phyloP scores from a whole-genome alignment of 2,113 vertebrate genomes.

The Odontesthes bonariensis region DNA sequence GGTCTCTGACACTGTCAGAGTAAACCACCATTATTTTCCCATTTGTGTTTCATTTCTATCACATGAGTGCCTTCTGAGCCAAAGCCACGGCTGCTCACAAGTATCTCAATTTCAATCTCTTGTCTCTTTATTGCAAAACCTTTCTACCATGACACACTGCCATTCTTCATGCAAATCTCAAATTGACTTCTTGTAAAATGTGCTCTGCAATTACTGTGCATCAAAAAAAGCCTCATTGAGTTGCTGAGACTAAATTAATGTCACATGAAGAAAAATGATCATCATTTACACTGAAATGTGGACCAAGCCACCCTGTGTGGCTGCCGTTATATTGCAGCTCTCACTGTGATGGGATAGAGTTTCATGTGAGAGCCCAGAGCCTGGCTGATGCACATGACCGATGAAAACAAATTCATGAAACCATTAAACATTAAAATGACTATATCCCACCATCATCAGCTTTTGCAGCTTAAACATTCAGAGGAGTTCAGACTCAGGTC shows the following conservation, averaged over 20 bases:
- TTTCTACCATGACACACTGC: constrained; percentile 62
- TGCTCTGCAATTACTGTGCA: constrained; percentile 71
- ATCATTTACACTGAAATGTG: constrained; percentile 47
- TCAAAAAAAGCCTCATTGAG: constrained; percentile 56
- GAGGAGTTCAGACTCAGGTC: constrained; percentile 41
- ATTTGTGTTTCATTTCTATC: constrained; percentile 66
- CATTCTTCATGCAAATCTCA: constrained; percentile 73
- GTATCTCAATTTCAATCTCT: constrained; percentile 71
- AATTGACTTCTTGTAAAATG: constrained; percentile 79
- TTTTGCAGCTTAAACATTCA: constrained; percentile 37
- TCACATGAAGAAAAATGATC: constrained; percentile 56
- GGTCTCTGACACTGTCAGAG: constrained; percentile 27
- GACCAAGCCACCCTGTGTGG: constrained; percentile 10
- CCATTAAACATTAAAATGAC: constrained; percentile 11
- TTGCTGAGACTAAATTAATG: constrained; percentile 54
- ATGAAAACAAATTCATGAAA: constrained; percentile 21
- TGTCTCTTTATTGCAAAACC: constrained; percentile 69
- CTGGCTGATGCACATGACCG: constrained; percentile 13
- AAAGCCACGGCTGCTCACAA: constrained; percentile 37
- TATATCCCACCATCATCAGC: constrained; percentile 27
- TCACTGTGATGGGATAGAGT: constrained; percentile 5
- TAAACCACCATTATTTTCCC: constrained; percentile 65
- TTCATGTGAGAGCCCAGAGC: constrained; percentile 22
- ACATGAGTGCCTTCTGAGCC: constrained; percentile 53
- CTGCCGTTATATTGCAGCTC: constrained; percentile 14